Conservation (phyloP, 92 coral and sea anemone genomes). For the Metridium senile region DNA sequence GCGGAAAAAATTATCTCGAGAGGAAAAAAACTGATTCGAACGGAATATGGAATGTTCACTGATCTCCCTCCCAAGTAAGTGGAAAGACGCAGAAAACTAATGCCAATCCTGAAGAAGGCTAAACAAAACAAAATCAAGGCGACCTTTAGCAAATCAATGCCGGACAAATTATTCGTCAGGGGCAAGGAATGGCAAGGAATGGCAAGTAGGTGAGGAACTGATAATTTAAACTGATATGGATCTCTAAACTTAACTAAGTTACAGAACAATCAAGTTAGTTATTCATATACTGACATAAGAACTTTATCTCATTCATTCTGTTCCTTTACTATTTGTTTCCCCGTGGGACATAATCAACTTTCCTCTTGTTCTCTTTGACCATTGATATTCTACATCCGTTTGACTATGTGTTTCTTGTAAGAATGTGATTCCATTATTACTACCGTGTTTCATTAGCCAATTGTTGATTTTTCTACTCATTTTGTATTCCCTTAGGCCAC, state of each 20-base stretch:
- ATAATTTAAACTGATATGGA: not conserved
- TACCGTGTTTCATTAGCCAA: not conserved
- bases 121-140: not conserved
- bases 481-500: not conserved
- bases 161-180: constrained; percentile 8
- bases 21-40: constrained; percentile 21
- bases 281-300: no score
- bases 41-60: constrained; percentile 18
- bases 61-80: constrained; percentile 33
- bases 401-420: no score
- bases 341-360: no score
- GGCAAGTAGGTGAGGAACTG: constrained; percentile 23
- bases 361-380: no score
- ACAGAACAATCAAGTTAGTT: no score
- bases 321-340: no score
- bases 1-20: constrained; percentile 16
- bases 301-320: no score
- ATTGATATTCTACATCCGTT: no score
- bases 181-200: constrained; percentile 32
- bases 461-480: not conserved
- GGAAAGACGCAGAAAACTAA: constrained; percentile 2
- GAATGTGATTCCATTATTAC: constrained; percentile 6
- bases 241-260: no score
- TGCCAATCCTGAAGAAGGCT: constrained; percentile 1
- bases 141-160: not conserved